Evolutionary conservation across 2,797 vertebrate genomes (phyloP), one percentile per base, ranked within the genome.

Genomic region (Anas georgica): DNA sequence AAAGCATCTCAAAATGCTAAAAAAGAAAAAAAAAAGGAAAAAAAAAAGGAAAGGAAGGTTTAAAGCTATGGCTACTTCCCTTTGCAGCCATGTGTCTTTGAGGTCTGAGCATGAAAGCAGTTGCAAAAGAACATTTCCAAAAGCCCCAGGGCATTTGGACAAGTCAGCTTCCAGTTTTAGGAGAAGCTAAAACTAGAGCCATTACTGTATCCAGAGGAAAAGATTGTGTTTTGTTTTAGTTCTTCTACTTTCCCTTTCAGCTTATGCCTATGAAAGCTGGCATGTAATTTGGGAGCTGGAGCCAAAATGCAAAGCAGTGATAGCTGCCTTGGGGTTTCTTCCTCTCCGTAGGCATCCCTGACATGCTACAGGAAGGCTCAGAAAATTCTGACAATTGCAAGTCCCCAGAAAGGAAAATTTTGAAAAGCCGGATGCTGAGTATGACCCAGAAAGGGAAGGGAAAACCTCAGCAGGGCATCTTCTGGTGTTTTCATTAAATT

Each of bases 321-420:
- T 85, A 82, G 90, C 69, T 91, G 87, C 85, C 87, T 93, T 73
- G 56, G 80, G 90, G 79, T 85, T 96, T 88, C 91, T 92, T 96
- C 90, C 91, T 94, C 86, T 88, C 90, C 46, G 68, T 21, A 88
- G 90, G 67, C 85, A 94, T 79, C 90, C 63, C 88, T 3, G 5
- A 37, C 25, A 54, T 0, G 64, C 37, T 72, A 68, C 93, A 88
- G 94, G 91, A 86, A 95, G 39, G 48, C 35, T 80, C 94, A 62
- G 60, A 83, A 90, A 62, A 90, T 83, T 94, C 79, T 86, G 82
- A 96, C 62, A 85, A 82, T 63, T 64, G 74, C 6, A 93, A 74
- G 31, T 18, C 37, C 72, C 92, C 78, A 91, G 63, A 93, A 86
- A 45, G 33, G 69, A 86, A 70, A 80, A 74, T 26, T 94, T 83